Percentiles rank a stretch among this genome's conserved stretches.
phyloP scores from a whole-genome alignment of 2,113 vertebrate species.

The Neotragus pygmaeus region DNA sequence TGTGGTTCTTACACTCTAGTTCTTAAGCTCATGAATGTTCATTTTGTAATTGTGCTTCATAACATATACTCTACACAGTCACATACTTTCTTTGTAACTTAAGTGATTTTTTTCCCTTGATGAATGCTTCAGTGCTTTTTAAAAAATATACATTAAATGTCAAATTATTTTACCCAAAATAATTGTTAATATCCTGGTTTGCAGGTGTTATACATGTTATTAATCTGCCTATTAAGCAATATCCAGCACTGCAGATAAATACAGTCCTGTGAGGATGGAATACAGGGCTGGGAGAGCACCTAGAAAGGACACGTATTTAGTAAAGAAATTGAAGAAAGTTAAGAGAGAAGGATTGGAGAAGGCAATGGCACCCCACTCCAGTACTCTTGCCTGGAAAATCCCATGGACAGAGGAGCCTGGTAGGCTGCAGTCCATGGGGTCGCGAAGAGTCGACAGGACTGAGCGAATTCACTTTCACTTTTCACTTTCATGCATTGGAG shows the following conservation, averaged over 20 bases:
- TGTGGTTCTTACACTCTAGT: not conserved
- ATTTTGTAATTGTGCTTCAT: not conserved
- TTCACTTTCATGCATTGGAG: too few species aligned
- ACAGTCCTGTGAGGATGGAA: not conserved
- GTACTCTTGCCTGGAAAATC: too few species aligned
- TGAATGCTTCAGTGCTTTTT: not conserved
- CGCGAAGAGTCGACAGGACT: fast-evolving
- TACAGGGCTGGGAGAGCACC: not conserved
- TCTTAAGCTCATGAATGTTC: not conserved
- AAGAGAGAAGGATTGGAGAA: not conserved
- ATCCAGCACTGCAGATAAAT: not conserved
- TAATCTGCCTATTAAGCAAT: not conserved
- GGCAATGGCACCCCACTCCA: too few species aligned
- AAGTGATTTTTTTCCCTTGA: not conserved
- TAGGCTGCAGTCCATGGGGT: too few species aligned
- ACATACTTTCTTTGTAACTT: not conserved
- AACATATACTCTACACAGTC: not conserved
- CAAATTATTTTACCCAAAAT: not conserved
- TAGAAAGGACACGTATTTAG: not conserved
- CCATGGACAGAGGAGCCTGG: too few species aligned
- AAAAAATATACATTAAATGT: not conserved
- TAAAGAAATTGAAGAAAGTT: not conserved
- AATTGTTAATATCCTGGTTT: not conserved
- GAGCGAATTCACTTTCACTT: too few species aligned
- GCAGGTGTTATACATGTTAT: not conserved